Base-by-base conservation (phyloP, 2,797 vertebrate species). In the Myotis planiceps region DNA sequence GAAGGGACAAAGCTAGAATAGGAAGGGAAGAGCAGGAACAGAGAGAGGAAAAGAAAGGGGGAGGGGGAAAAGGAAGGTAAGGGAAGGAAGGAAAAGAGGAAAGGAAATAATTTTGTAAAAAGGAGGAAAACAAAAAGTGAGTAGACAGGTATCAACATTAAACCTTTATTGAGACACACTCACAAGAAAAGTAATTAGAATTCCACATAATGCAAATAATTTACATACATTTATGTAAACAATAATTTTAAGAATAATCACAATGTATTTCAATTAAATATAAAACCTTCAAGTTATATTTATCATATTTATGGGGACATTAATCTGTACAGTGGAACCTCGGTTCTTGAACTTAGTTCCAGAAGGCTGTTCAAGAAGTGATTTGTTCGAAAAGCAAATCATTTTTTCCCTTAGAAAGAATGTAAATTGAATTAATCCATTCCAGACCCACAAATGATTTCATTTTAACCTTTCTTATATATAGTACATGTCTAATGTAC, bases 261-360 rank as follows among this genome's bases (percentile, higher is more conserved):
- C 18, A 80, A 53, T 47, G 29, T 3, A 81, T 93, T 95, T 86
- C 51, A 81, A 58, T 76, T 76, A 91, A 94, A 90, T 88, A 66
- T 65, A 79, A 37, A 71, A 80, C 32, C 7, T 75, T 96, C 71
- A 92, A 76, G 45, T 25, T 32, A 25, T 18, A 71, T 69, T 89
- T 81, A 39, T 53, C n/a, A 85, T 75, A 82, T 69, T 74, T 81
- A 71, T 53, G 76, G 39, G 27, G 45, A 81, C n/a, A 86, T 74
- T 76, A 92, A 29, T 90, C 51, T 86, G 27, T 65, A 65, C 63
- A 65, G n/a, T 65, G n/a, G 15, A n/a, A 65, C 15, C 63, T 65
- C 15, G 3, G 15, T 65, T 65, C n/a, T 32, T 32, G 63, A 32
- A 63, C 58, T 63, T 63, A n/a, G 29, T 63, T n/a, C 29, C n/a